phyloP scores from a whole-genome alignment of 2,888 invertebrate genomes.

The Sussaba pulchella region DNA sequence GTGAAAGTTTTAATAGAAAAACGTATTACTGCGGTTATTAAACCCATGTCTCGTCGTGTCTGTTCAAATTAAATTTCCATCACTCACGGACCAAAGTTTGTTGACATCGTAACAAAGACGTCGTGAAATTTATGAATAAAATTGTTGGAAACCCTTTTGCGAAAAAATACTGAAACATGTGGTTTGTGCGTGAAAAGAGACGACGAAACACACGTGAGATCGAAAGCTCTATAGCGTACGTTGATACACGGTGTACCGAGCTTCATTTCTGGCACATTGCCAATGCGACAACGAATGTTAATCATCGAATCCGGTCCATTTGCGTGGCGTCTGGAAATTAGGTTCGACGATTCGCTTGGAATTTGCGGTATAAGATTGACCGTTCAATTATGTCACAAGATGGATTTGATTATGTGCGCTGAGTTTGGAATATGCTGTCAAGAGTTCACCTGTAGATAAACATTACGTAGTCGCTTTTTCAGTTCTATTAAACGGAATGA shows the following conservation, averaged over 20 bases:
- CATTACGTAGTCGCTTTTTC: no score
- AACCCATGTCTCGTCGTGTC: no score
- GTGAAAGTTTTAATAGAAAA: background rate
- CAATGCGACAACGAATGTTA: constrained; percentile 50
- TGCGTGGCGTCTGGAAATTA: constrained; percentile 1
- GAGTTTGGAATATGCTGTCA: background rate
- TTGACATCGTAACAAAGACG: no score
- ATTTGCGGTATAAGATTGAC: no score
- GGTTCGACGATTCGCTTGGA: background rate
- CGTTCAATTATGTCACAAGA: background rate
- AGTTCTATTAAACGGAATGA: background rate
- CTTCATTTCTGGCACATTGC: constrained; percentile 40
- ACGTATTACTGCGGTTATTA: no score
- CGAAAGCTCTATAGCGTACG: constrained; percentile 14
- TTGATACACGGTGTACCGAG: constrained; percentile 20
- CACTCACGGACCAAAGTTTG: no score
- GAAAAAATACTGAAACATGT: background rate
- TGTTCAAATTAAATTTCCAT: no score
- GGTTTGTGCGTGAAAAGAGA: background rate
- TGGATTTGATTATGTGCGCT: background rate
- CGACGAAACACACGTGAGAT: constrained; percentile 27
- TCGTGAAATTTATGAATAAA: no score
- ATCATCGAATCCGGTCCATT: background rate
- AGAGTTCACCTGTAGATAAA: no score
- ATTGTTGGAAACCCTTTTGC: no score